Base-by-base conservation (phyloP, 2,113 vertebrate species). In the Agelaius tricolor region DNA sequence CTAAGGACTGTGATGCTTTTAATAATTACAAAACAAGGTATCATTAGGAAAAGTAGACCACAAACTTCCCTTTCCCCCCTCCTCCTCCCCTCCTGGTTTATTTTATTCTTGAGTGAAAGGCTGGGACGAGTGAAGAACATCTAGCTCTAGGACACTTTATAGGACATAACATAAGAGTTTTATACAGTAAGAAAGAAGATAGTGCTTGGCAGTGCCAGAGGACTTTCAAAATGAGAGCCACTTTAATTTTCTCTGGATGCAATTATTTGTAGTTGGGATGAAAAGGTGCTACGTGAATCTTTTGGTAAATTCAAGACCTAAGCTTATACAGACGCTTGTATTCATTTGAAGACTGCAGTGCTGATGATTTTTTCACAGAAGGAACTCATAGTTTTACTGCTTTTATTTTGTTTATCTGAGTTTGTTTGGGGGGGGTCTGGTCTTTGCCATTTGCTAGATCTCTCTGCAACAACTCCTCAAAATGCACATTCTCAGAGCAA, bases 1-100 rank as follows among this genome's bases (percentile, higher is more conserved):
- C 84, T 93, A 94, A 97, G 66, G 95, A 94, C 89, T 95, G 63
- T 97, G 94, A 97, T 96, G 76, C 55, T 97, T 98, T 97, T 96
- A 96, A 94, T 97, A 98, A 97, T 96, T 96, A 87, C 68, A 95
- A 96, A 91, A 95, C 92, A 93, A 94, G 87, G 31, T 91, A 83
- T 96, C 95, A 92, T 87, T 96, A 95, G 71, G 84, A 90, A 97
- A 97, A 94, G 46, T 88, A 90, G 90, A 97, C 37, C 61, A 87
- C 77, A 90, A 94, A 89, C 49, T 68, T 94, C 84, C 58, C n/a
- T 9, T 37, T 22, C 13, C 19, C 8, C 59, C 16, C 7, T 9
- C 55, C 7, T 7, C 4, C 9, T 15, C 12, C 17, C 28, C 10
- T 14, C 3, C 3, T 31, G 11, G 15, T 63, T 39, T 47, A 82